Percentiles rank a stretch among this genome's conserved stretches.
Conservation (phyloP, 2,888 invertebrate genomes). For the Cosmopolites sordidus region DNA sequence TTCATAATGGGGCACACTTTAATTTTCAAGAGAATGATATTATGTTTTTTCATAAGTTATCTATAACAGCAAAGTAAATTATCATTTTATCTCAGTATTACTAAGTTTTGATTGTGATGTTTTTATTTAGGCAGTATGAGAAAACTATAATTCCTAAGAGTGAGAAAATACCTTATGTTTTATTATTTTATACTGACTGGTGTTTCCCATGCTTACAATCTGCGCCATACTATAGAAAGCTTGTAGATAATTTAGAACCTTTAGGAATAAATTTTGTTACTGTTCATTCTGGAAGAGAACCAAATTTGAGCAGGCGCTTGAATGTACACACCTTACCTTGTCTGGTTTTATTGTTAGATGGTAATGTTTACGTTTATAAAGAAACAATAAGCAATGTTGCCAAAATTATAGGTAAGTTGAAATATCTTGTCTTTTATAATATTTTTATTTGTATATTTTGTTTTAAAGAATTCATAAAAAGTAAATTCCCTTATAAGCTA, state of each 20-base stretch:
- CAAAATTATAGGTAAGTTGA: slow-evolving; percentile 67
- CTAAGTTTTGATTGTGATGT: background rate
- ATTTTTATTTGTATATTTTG: background rate
- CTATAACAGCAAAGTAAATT: slow-evolving; percentile 71
- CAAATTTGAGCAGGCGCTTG: slow-evolving; percentile 68
- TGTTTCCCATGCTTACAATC: slow-evolving; percentile 88
- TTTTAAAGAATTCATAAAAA: slow-evolving; percentile 74
- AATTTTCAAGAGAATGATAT: slow-evolving; percentile 83
- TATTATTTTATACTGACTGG: slow-evolving; percentile 92
- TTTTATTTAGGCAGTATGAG: slow-evolving; percentile 70
- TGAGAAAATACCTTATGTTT: slow-evolving; percentile 72
- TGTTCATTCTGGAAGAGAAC: slow-evolving; percentile 81
- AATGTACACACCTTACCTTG: slow-evolving; percentile 80
- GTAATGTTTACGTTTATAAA: slow-evolving; percentile 79
- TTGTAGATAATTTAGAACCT: slow-evolving; percentile 83
- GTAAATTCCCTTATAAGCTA: slow-evolving; percentile 79
- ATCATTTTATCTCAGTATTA: slow-evolving; percentile 1
- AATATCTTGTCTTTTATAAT: background rate
- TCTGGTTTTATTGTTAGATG: slow-evolving; percentile 75
- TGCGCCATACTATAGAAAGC: slow-evolving; percentile 79
- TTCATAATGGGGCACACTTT: slow-evolving; percentile 66
- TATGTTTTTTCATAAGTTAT: slow-evolving; percentile 80
- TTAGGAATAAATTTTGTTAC: slow-evolving; percentile 59
- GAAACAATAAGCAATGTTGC: slow-evolving; percentile 75
- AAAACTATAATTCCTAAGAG: slow-evolving; percentile 83